A percentile compares a stretch with the other conserved stretches of the same genome.
These are phyloP conservation scores for Trinectes maculatus DNA, from an alignment of 2,113 vertebrate species.

Conservation along the genomic window DNA sequence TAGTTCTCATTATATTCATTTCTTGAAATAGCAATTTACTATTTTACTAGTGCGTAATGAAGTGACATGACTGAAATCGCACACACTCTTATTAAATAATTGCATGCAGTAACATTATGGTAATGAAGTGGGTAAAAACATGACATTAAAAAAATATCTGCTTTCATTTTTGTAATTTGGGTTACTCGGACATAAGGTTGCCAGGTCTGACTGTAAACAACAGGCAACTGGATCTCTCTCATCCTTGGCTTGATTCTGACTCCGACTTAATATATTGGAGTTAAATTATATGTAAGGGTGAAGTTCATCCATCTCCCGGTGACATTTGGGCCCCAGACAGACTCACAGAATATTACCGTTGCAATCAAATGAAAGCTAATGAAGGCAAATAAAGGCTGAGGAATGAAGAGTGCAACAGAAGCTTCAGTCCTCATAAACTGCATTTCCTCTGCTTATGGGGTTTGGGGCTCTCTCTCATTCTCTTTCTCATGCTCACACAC, in stretches of 20 bases:
- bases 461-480: constrained; percentile 10
- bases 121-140: constrained; percentile 7
- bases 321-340: constrained; percentile 32
- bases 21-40: background rate
- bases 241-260: background rate
- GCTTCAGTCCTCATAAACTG: constrained; percentile 43
- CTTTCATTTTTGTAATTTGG: constrained; percentile 6
- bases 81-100: constrained; percentile 1
- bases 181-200: too few relatives aligned
- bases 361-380: constrained; percentile 27
- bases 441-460: constrained; percentile 35
- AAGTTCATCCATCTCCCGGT: constrained; percentile 22
- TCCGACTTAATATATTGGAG: constrained; percentile 11
- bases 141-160: constrained; percentile 22
- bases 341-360: constrained; percentile 43
- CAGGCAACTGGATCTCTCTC: too few relatives aligned
- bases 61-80: constrained; percentile 3
- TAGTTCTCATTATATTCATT: background rate
- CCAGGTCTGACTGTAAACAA: constrained; percentile 1
- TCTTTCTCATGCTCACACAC: background rate
- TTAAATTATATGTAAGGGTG: constrained; percentile 15
- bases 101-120: background rate
- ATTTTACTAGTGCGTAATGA: background rate
- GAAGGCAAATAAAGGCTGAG: background rate
- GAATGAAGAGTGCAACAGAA: constrained; percentile 21